Evolutionary conservation across 2,113 vertebrate genomes (phyloP).

Genomic region (Cochlearius cochlearius): DNA sequence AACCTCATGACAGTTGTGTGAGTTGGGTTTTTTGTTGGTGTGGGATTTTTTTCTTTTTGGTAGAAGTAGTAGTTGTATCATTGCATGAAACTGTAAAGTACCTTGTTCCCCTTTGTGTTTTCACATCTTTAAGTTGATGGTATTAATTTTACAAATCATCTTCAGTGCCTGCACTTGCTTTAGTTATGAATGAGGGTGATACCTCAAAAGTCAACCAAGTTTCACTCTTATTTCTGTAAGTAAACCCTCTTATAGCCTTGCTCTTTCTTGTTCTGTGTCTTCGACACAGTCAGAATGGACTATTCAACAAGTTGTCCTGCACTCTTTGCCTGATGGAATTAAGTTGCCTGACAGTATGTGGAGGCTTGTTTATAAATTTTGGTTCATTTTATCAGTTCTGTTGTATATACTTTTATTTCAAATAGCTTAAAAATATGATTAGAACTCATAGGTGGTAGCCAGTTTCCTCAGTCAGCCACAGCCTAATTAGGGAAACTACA

Average conservation of each 20-base stretch:
- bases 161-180: not conserved
- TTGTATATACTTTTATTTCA: not conserved
- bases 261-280: not conserved
- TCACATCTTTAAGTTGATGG: not conserved
- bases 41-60: not conserved
- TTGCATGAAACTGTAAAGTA: conserved; percentile 20
- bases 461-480: not conserved
- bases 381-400: not conserved
- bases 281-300: not conserved
- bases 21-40: not conserved
- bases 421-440: not conserved
- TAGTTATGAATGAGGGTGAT: not conserved
- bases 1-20: not conserved
- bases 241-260: not conserved
- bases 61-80: not conserved
- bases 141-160: not conserved
- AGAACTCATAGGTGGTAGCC: not conserved
- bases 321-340: not conserved
- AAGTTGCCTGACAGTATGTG: not conserved
- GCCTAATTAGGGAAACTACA: not conserved
- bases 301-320: not conserved
- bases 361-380: not conserved
- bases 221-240: not conserved
- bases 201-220: not conserved
- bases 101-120: not conserved